phyloP scores from a whole-genome alignment of 2,797 vertebrate species.

The Lacerta viridis region DNA sequence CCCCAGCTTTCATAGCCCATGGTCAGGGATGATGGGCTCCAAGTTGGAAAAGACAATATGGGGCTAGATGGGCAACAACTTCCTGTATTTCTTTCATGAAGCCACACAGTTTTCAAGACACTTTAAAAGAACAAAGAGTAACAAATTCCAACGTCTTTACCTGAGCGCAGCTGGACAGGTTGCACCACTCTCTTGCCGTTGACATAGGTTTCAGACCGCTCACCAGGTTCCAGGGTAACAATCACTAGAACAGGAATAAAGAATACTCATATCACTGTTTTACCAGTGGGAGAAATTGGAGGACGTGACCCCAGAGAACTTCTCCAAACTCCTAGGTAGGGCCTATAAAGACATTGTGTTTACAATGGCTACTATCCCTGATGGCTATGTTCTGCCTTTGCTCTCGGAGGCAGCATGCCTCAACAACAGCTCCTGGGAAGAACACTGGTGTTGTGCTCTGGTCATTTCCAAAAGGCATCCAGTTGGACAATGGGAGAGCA shows the following conservation, averaged over 20 bases:
- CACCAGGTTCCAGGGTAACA: conserved; percentile 94
- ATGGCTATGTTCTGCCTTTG: too few relatives aligned
- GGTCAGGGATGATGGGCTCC: too few relatives aligned
- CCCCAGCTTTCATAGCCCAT: background rate
- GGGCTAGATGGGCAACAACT: background rate
- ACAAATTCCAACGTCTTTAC: conserved; percentile 71
- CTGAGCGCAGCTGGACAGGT: conserved; percentile 94
- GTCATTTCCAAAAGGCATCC: too few relatives aligned
- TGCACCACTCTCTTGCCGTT: conserved; percentile 95
- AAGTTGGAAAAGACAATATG: too few relatives aligned
- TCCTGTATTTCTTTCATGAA: background rate
- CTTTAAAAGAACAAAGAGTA: background rate
- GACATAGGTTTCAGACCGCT: conserved; percentile 96
- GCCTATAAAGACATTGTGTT: background rate
- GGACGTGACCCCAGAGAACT: background rate
- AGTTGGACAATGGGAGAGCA: too few relatives aligned
- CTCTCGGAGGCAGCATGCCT: background rate
- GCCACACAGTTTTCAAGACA: fast-evolving
- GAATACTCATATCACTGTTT: background rate
- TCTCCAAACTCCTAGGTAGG: background rate
- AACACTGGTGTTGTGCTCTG: too few relatives aligned
- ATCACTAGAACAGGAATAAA: conserved; percentile 85
- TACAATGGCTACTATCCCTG: too few relatives aligned
- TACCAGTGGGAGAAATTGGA: background rate
- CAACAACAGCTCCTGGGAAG: too few relatives aligned